Evolutionary conservation across 2,888 invertebrate species (phyloP), one percentile per base, ranked within the genome.

Genomic region (Caenorhabditis angaria): DNA sequence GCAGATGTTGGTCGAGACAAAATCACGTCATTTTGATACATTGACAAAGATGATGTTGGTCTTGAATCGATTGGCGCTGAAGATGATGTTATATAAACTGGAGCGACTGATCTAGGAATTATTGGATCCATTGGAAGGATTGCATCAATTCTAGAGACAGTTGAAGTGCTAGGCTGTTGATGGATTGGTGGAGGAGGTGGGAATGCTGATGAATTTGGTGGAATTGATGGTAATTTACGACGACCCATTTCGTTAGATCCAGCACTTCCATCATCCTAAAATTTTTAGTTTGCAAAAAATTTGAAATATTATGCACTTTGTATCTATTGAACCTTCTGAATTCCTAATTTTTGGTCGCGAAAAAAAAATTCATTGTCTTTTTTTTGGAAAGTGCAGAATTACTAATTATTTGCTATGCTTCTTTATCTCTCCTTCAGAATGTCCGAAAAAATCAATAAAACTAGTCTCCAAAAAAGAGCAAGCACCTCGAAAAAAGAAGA

Each of bases 181-280:
- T 27, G 67, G 29, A 55, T 29, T 32, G 56, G 28, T 54, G 32
- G 60, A 41, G 69, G 70, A 60, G 69, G 63, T 59, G 70, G 70
- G 68, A 67, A 65, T 35, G 69, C 71, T 61, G 71, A 68, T 41
- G 74, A 74, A 53, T 76, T 69, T 24, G 79, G 71, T 62, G 80
- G 81, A 48, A 80, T 76, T 32, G 85, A 83, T 59, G 86, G 86
- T 66, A 86, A 81, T 73, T 83, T 84, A 25, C 85, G 80, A 58
- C 85, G 77, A 59, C 86, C 86, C 85, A 85, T 85, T 64, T 84
- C 84, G 64, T 67, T 70, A 51, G 53, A 59, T 67, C 60, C 74
- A 65, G 67, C 65, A 58, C 61, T 66, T 66, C 70, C 76, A 79
- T 82, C 80, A 77, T 82, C 80, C 82, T 82, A 76, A 24, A 82